A percentile compares a stretch with the other conserved stretches of the same genome.
Evolutionary conservation across 2,113 vertebrate genomes (phyloP).

Genomic region (Meriones unguiculatus): DNA sequence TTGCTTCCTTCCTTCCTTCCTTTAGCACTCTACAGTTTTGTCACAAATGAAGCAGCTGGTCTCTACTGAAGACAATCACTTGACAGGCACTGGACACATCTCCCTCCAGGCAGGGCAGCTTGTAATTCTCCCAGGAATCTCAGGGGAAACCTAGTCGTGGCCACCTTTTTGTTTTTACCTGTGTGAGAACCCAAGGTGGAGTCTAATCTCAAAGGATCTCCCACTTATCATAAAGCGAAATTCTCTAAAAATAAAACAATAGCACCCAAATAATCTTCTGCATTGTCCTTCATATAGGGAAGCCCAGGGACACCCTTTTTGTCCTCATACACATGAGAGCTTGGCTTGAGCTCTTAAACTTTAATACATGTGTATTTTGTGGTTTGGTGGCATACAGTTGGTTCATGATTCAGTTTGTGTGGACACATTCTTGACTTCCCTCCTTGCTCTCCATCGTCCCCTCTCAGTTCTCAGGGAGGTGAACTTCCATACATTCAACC

Average conservation of each 20-base stretch:
- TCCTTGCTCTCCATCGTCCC: not conserved
- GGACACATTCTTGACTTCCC: not conserved
- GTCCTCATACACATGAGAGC: not conserved
- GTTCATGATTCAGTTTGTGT: not conserved
- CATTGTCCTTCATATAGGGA: not conserved
- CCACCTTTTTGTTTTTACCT: not conserved
- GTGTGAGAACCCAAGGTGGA: not conserved
- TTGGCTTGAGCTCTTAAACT: not conserved
- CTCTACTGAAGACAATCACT: not conserved
- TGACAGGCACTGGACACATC: not conserved
- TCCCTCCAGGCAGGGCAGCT: not conserved
- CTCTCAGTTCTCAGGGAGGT: not conserved
- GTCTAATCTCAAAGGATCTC: not conserved
- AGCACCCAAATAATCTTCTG: not conserved
- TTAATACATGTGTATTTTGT: not conserved
- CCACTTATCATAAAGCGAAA: not conserved
- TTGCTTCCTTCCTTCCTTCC: conserved; percentile 37
- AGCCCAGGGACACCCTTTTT: not conserved
- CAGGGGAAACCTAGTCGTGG: not conserved
- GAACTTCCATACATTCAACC: not conserved
- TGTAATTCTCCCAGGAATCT: not conserved
- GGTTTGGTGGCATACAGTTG: not conserved
- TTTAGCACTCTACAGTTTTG: not conserved
- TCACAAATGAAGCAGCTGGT: not conserved
- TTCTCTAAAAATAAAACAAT: not conserved